phyloP scores from a whole-genome alignment of 2,113 vertebrate genomes.

The Paedocypris sp. region DNA sequence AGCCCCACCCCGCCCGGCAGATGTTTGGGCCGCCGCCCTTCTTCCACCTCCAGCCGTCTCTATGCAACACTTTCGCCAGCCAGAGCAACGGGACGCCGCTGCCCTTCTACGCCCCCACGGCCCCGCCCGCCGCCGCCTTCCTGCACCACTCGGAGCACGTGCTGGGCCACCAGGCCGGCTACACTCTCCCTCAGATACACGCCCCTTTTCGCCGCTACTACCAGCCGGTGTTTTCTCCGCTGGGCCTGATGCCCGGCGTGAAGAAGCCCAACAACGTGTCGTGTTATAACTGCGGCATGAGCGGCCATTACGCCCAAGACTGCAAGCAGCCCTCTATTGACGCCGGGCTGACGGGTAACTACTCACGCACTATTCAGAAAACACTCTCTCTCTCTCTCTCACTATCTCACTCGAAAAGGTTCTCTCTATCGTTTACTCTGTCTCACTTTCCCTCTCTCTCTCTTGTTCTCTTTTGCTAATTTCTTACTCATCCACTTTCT shows the following conservation, averaged over 20 bases:
- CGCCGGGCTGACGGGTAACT: constrained; percentile 70
- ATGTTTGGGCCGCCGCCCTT: constrained; percentile 67
- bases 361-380: neutral
- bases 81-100: constrained; percentile 68
- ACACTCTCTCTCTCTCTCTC: neutral
- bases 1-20: constrained; percentile 67
- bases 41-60: constrained; percentile 64
- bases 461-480: too few relatives aligned
- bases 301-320: constrained; percentile 80
- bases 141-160: constrained; percentile 68
- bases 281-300: constrained; percentile 82
- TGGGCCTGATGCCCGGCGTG: constrained; percentile 63
- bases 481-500: too few relatives aligned
- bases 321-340: constrained; percentile 82
- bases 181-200: constrained; percentile 73
- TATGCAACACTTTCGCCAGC: constrained; percentile 78
- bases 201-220: constrained; percentile 65
- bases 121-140: constrained; percentile 60
- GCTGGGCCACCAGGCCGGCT: constrained; percentile 70
- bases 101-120: constrained; percentile 67
- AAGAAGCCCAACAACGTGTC: constrained; percentile 76
- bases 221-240: constrained; percentile 64
- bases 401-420: too few relatives aligned
- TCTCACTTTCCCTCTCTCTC: too few relatives aligned
- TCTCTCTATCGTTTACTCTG: too few relatives aligned